Base-by-base conservation (phyloP, 2,797 vertebrate genomes). In the Taenioides sp. region DNA sequence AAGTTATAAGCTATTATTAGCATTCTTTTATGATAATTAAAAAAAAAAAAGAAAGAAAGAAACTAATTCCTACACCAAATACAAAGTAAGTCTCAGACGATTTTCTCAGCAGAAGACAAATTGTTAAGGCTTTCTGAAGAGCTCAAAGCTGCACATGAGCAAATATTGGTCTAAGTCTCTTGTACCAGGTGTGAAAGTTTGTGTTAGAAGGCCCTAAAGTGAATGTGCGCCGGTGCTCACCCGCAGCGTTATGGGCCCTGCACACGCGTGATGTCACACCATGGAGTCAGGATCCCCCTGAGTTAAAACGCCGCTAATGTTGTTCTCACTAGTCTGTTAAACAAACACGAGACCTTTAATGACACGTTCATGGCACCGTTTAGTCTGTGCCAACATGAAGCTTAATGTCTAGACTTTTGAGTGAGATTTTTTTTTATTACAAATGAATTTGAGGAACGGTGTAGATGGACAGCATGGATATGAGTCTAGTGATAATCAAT, bases 271-370 rank as follows among this genome's bases (percentile, higher is more conserved):
- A 80, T 73, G 85, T 84, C 86, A 68, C 88, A 84, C 63, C 92
- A 34, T 84, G 89, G 83, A 82, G 84, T 69, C 83, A 61, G 81
- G 75, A 81, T 74, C 87, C 89, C 80, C 70, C 84, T 58, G 84
- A 71, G 86, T 92, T 84, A 70, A 89, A 86, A 89, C 86, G 81
- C 76, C 72, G 76, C 84, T 80, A 72, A 82, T 81, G 85, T 87
- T 90, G 86, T 92, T 92, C 87, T 90, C 88, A 91, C 80, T 68
- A 66, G 73, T 67, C 72, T 87, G 82, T 88, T 90, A 93, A 91
- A 90, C 91, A 91, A 94, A 93, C 91, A 90, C 40, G 78, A 81
- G 89, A 88, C 86, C 78, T 85, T 72, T 80, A 78, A 86, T 86
- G 73, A 87, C 84, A 72, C 47, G 14, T 54, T 75, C 78, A 28